Base-by-base conservation (phyloP, 2,113 vertebrate genomes). In the Tonatia bakeri region DNA sequence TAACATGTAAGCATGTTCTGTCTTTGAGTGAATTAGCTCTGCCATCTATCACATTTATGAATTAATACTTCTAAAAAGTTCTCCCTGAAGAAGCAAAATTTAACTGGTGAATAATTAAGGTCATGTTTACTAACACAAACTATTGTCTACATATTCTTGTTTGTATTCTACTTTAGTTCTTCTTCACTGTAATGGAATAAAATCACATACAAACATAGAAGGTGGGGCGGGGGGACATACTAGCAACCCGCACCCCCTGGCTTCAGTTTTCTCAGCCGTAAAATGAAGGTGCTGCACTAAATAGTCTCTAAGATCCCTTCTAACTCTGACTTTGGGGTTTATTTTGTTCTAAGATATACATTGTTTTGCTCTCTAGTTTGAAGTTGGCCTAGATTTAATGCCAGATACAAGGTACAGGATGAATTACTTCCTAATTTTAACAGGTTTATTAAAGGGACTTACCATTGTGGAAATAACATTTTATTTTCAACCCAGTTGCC, bases 401-500 rank as follows among this genome's bases (percentile, higher is more conserved):
- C 45, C 80, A 69, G 3, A 81, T 85, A 31, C 40, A 69, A 95
- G 47, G 28, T 64, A 85, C 4, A 81, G 4, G 16, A 36, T 91
- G 33, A 95, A 59, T 92, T 65, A 38, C 28, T 86, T 90, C 33
- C 43, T 43, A 24, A 59, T 90, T 70, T 94, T 77, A 50, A 76
- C 75, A 38, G 26, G 5, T 82, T 94, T 89, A 82, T 90, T 88
- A 40, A 82, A 77, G n/a, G 47, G 22, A 85, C 52, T 85, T 82
- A 87, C 26, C 22, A 19, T 69, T 73, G 81, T 92, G 19, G 67
- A 61, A n/a, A 61, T 77, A 67, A 82, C 9, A 17, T 72, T 92
- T 94, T 95, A 79, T 91, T 88, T 96, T 95, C 95, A 88, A 83
- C 31, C 28, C 45, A 61, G 36, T 80, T 31, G 13, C 77, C 8